Percentiles rank a stretch among this genome's conserved stretches.
Conservation (phyloP, 2,797 vertebrate genomes). For the Sebastes cheni region DNA sequence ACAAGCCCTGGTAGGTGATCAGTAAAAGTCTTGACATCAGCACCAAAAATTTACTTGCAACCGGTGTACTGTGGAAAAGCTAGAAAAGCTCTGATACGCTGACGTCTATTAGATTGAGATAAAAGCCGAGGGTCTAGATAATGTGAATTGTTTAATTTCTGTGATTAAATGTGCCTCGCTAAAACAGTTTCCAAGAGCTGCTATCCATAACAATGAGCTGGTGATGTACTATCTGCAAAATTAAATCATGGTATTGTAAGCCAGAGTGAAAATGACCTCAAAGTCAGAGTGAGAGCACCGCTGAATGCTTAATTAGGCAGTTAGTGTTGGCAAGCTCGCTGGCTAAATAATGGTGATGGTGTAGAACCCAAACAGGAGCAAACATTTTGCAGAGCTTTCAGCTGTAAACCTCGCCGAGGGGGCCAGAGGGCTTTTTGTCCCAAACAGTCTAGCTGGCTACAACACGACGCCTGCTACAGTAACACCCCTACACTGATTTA, state of each 20-base stretch:
- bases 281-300: conserved; percentile 62
- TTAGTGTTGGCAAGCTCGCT: conserved; percentile 67
- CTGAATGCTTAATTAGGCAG: conserved; percentile 74
- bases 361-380: conserved; percentile 66
- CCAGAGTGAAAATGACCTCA: conserved; percentile 73
- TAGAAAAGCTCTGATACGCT: conserved; percentile 13
- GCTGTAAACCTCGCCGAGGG: conserved; percentile 46
- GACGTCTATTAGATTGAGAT: conserved; percentile 45
- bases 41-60: conserved; percentile 15
- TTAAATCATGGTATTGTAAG: conserved; percentile 68
- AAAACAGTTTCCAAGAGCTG: conserved; percentile 47
- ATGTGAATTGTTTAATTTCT: conserved; percentile 55
- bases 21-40: conserved; percentile 29
- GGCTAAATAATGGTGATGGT: conserved; percentile 73
- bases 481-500: conserved; percentile 9
- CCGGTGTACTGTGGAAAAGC: background rate
- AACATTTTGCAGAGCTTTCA: conserved; percentile 69
- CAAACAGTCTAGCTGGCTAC: conserved; percentile 42
- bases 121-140: conserved; percentile 30
- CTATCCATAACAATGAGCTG: conserved; percentile 65
- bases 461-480: conserved; percentile 11
- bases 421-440: conserved; percentile 62
- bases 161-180: conserved; percentile 47
- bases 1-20: conserved; percentile 25
- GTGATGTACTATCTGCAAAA: conserved; percentile 65